These are phyloP conservation scores for Varanus salvator DNA, from an alignment of 2,113 vertebrate genomes.

Conservation along the genomic window DNA sequence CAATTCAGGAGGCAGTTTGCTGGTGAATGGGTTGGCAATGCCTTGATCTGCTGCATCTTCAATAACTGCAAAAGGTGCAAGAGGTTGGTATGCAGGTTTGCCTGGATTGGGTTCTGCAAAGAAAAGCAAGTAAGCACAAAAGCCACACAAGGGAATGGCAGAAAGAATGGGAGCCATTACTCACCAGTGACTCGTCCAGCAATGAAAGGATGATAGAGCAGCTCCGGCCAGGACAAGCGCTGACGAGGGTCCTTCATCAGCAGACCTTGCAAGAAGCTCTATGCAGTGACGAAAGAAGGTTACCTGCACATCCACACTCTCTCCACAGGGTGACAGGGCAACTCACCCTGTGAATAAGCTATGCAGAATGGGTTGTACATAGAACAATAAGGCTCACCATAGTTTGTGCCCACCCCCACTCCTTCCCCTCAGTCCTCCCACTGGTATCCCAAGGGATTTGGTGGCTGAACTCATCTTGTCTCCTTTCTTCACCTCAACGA, in stretches of 20 bases:
- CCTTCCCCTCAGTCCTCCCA: too few species aligned
- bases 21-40: constrained; percentile 86
- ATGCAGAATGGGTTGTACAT: too few species aligned
- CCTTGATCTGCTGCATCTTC: constrained; percentile 73
- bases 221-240: constrained; percentile 91
- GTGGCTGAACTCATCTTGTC: too few species aligned
- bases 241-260: constrained; percentile 91
- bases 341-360: too few species aligned
- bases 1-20: constrained; percentile 82
- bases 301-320: not conserved
- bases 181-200: constrained; percentile 88
- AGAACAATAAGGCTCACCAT: too few species aligned
- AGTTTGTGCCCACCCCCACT: too few species aligned
- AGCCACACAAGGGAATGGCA: not conserved
- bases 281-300: constrained; percentile 38
- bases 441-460: too few species aligned
- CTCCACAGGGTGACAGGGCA: too few species aligned
- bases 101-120: not conserved
- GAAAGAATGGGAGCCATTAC: constrained; percentile 19
- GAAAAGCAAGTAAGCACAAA: not conserved
- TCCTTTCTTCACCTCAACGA: too few species aligned
- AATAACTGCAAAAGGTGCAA: constrained; percentile 75
- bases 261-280: constrained; percentile 95
- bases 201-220: constrained; percentile 93
- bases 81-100: not conserved